Percentiles rank a stretch among this genome's conserved stretches.
phyloP scores from a whole-genome alignment of 2,797 vertebrate species.

The Cebuella pygmaea region DNA sequence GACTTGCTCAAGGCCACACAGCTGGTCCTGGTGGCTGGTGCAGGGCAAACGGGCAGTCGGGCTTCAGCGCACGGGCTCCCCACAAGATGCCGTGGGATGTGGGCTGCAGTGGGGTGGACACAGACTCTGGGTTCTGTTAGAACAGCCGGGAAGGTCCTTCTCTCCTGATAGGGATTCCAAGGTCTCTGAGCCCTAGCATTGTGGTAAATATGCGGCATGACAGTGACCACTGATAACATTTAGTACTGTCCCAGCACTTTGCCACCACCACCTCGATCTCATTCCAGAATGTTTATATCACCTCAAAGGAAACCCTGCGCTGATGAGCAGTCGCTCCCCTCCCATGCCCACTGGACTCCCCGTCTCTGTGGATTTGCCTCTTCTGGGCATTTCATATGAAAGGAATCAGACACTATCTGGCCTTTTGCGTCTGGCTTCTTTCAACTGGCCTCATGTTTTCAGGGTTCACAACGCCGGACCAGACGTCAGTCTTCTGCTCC shows the following conservation, averaged over 20 bases:
- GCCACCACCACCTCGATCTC: not conserved
- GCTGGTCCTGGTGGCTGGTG: fast-evolving
- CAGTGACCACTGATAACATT: not conserved
- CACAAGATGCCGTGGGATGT: fast-evolving
- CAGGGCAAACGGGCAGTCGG: fast-evolving
- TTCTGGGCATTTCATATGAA: not conserved
- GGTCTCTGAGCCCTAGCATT: not conserved
- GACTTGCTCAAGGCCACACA: not conserved
- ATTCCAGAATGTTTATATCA: too few species aligned
- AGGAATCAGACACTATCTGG: not conserved
- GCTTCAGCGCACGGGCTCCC: fast-evolving
- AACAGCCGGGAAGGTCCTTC: not conserved
- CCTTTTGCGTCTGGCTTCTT: not conserved
- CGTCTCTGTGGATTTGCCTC: not conserved
- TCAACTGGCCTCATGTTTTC: not conserved
- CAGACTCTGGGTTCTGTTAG: not conserved
- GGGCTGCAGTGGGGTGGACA: not conserved
- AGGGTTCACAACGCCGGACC: not conserved
- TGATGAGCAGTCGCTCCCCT: not conserved
- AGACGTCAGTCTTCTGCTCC: not conserved
- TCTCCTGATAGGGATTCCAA: not conserved
- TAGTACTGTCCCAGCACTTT: not conserved
- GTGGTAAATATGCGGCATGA: not conserved
- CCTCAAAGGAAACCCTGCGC: not conserved
- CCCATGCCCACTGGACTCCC: not conserved